These are phyloP conservation scores for Gastrophryne carolinensis DNA, from an alignment of 2,797 vertebrate species.

Conservation along the genomic window DNA sequence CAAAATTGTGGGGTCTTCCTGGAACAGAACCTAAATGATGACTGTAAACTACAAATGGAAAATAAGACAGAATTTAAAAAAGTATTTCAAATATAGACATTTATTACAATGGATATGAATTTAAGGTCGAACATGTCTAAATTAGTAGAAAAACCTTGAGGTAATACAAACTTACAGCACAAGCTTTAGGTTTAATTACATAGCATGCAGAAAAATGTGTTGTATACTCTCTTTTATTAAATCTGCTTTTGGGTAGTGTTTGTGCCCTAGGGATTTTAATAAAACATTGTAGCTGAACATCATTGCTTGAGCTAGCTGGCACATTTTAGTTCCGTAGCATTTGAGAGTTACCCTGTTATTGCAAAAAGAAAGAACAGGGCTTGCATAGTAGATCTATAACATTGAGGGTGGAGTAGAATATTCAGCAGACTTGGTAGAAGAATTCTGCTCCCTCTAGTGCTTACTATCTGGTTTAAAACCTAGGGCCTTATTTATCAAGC, in stretches of 20 bases:
- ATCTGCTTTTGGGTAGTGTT: conserved; percentile 74
- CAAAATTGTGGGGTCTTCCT: conserved; percentile 63
- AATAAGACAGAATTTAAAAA: conserved; percentile 71
- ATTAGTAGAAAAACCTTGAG: conserved; percentile 81
- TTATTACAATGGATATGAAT: conserved; percentile 85
- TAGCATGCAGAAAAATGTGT: conserved; percentile 80
- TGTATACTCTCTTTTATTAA: conserved; percentile 80
- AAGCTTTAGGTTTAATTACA: conserved; percentile 80
- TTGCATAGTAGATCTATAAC: too few species aligned
- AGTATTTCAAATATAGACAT: conserved; percentile 78
- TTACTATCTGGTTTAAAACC: too few species aligned
- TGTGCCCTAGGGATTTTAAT: conserved; percentile 76
- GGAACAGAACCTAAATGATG: conserved; percentile 67
- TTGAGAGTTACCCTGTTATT: too few species aligned
- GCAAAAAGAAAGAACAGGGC: too few species aligned
- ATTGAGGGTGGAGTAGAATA: neutral
- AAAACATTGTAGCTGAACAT: conserved; percentile 75
- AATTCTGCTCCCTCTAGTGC: too few species aligned
- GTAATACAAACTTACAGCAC: conserved; percentile 80
- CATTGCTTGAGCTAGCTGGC: conserved; percentile 61
- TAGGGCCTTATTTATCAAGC: too few species aligned
- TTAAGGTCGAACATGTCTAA: conserved; percentile 77
- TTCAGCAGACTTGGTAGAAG: neutral
- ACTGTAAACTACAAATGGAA: conserved; percentile 77
- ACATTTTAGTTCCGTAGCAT: too few species aligned